Base-by-base conservation (phyloP, 2,888 invertebrate genomes). In the Eustalomyia histrio region DNA sequence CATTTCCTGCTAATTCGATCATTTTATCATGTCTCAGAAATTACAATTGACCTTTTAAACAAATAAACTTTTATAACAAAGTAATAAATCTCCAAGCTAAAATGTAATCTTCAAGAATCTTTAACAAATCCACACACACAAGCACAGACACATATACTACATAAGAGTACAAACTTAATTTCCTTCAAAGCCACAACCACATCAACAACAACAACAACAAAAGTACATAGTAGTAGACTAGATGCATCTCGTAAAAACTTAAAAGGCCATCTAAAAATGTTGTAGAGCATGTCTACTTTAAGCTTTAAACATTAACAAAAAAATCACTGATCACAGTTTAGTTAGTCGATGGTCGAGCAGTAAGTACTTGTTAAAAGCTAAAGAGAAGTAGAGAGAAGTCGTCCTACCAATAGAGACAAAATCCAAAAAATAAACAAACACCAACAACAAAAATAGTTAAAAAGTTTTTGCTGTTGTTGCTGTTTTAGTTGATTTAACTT, bases 261-360 rank as follows among this genome's bases (percentile, higher is more conserved):
- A 78, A 81, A 81, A 78, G 78, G 81, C 78, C 81, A 81, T 81
- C 78, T 75, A 67, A 74, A 78, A 81, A 81, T 81, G 81, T 81
- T 81, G 81, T 81, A 72, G 74, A 78, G 81, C 81, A 81, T 72
- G 81, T 78, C 78, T 71, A 50, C 60, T 63, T 75, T 75, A 78
- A 71, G 78, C 78, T 81, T 29, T 75, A 68, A 81, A 75, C 81
- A 72, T 78, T 81, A 78, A 81, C 78, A 74, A 1, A 69, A n/a
- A 81, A 81, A 71, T 80, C 80, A 68, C 76, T 72, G 80, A 80
- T 81, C 78, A 58, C 81, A 74, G 65, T 78, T 80, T 68, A 76
- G 60, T 61, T 24, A 63, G 55, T 63, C 50, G 50, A 47, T 8
- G 53, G 53, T 68, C 29, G 29, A 50, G 61, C 9, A 43, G 39